phyloP scores from a whole-genome alignment of 2,888 invertebrate genomes.

The Adelphocoris suturalis region DNA sequence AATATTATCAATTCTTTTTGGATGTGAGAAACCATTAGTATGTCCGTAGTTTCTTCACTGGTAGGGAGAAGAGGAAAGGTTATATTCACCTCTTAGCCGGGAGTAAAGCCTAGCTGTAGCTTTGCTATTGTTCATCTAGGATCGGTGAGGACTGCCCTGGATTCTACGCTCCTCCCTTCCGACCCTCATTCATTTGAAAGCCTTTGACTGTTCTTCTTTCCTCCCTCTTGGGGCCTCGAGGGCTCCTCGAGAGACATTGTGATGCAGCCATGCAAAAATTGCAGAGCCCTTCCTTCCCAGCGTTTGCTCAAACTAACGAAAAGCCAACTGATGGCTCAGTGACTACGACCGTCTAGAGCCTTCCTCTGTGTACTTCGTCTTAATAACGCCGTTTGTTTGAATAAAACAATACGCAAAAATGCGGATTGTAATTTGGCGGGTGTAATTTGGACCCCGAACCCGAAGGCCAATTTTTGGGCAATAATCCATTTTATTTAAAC shows the following conservation, averaged over 20 bases:
- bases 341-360: background rate
- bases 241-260: background rate
- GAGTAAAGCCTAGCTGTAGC: too few relatives aligned
- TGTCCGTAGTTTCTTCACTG: too few relatives aligned
- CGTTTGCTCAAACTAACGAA: conserved; percentile 15
- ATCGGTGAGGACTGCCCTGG: conserved; percentile 34
- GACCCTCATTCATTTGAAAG: conserved; percentile 21
- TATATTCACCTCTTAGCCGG: too few relatives aligned
- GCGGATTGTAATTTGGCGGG: too few relatives aligned
- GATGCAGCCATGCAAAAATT: conserved; percentile 30
- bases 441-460: too few relatives aligned
- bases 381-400: background rate
- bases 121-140: conserved; percentile 14
- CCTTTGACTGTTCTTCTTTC: conserved; percentile 34
- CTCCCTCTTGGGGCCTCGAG: background rate
- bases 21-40: too few relatives aligned
- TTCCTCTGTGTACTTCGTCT: background rate
- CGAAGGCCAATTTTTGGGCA: too few relatives aligned
- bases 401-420: too few relatives aligned
- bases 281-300: background rate
- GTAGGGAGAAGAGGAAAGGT: too few relatives aligned
- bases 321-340: conserved; percentile 12
- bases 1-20: too few relatives aligned
- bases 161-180: conserved; percentile 1
- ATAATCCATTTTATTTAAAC: too few relatives aligned